phyloP scores from a whole-genome alignment of 2,797 vertebrate genomes.

The Gambusia yucatana region DNA sequence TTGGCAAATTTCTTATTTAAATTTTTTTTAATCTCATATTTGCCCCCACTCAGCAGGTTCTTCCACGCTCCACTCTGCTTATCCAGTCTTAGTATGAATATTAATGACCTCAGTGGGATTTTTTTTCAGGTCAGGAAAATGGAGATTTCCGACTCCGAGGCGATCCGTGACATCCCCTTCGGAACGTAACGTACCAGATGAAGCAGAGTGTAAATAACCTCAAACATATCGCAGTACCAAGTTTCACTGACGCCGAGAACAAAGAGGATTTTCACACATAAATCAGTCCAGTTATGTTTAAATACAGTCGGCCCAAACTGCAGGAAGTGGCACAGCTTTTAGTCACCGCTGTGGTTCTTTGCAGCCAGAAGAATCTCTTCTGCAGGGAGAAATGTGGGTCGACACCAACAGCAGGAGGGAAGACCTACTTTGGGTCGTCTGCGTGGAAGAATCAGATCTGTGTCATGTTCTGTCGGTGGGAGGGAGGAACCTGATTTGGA shows the following conservation, averaged over 20 bases:
- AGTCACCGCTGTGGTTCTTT: neutral
- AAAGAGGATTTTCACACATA: neutral
- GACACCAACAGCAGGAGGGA: constrained; percentile 50
- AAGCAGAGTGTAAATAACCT: neutral
- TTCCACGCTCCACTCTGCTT: neutral
- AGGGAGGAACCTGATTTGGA: constrained; percentile 9
- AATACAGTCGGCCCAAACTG: neutral
- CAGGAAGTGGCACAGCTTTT: neutral
- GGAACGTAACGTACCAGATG: neutral
- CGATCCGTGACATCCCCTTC: neutral
- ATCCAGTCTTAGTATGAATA: neutral
- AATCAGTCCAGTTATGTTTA: neutral
- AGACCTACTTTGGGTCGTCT: constrained; percentile 54
- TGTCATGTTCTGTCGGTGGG: constrained; percentile 35
- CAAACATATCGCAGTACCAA: neutral
- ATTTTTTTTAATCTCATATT: neutral
- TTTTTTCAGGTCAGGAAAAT: constrained; percentile 7
- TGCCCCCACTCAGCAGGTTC: neutral
- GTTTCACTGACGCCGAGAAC: neutral
- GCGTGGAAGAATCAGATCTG: constrained; percentile 40
- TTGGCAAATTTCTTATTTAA: neutral
- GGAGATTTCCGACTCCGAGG: neutral
- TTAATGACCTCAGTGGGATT: neutral
- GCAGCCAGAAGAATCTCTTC: neutral
- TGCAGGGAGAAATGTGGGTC: constrained; percentile 17